Base-by-base conservation (phyloP, 2,888 invertebrate species). In the Orthonychiurus folsomi region DNA sequence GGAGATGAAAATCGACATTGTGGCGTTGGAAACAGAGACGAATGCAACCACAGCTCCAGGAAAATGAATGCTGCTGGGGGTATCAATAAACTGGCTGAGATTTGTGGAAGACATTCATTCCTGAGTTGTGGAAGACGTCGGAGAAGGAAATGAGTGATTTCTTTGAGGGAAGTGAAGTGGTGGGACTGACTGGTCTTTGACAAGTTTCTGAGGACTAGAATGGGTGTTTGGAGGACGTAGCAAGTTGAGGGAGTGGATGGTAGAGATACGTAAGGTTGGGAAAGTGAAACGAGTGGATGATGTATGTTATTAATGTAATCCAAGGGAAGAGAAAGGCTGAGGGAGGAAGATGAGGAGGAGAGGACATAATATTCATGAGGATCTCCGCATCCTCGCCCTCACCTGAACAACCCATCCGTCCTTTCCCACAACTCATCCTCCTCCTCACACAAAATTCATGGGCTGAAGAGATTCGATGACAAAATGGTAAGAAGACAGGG, bases 261-360 rank as follows among this genome's bases (percentile, higher is more conserved):
- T 37, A 15, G 37, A 37, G 37, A 37, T 9, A 37, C 9, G 15
- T 37, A 37, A 15, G 37, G 9, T 37, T 37, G 37, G 37, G 37
- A 37, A 37, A 37, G 37, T 37, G 37, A 37, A 37, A 37, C 9
- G 37, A 37, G 37, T 37, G 37, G 37, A 37, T 37, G 37, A 37
- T 37, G 37, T 37, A 37, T 37, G 37, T 37, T 37, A 37, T 37
- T 37, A 37, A 37, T 37, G 37, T 37, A 37, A 37, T 37, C 37
- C 37, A 37, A n/a, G n/a, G n/a, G n/a, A n/a, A n/a, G n/a, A n/a
- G 37, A 37, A 5, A 37, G 37, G 37, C 9, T 9, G 37, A 15
- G 9, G 37, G 37, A 37, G 37, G 15, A 37, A 15, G 15, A 9
- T 5, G 15, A 15, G 15, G 15, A 15, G 37, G 15, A 37, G 9